Conservation (phyloP, 2,888 invertebrate genomes). For the Gisinianus flammeolus region DNA sequence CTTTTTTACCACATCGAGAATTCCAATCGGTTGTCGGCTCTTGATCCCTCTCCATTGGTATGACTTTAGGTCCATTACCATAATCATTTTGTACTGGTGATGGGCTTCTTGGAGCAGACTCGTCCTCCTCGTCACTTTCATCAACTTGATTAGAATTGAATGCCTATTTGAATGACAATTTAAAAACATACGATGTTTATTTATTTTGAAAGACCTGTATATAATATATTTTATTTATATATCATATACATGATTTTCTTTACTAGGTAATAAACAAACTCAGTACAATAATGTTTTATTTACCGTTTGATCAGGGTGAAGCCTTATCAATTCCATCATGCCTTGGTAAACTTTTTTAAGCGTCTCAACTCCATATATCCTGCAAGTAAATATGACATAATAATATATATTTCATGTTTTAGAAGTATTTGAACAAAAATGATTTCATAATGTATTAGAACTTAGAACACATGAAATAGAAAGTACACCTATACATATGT, state of each 20-base stretch:
- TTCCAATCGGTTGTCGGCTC: background rate
- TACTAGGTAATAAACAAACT: background rate
- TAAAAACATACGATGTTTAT: too few relatives aligned
- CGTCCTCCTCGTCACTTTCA: constrained; percentile 44
- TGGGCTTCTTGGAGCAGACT: constrained; percentile 51
- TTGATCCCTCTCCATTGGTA: constrained; percentile 22
- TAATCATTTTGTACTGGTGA: constrained; percentile 29
- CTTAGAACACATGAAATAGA: too few relatives aligned
- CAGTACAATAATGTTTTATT: background rate
- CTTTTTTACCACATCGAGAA: background rate
- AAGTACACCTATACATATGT: too few relatives aligned
- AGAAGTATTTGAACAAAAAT: background rate
- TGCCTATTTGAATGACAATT: constrained; percentile 27
- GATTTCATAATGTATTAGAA: too few relatives aligned
- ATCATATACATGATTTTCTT: constrained; percentile 1
- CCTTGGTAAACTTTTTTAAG: constrained; percentile 49
- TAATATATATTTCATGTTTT: background rate
- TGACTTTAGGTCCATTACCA: constrained; percentile 23
- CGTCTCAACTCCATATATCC: constrained; percentile 51
- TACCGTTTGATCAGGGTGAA: constrained; percentile 52
- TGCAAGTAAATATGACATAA: too few relatives aligned
- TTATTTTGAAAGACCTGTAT: too few relatives aligned
- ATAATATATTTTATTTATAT: too few relatives aligned
- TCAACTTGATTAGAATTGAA: constrained; percentile 27
- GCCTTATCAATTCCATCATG: constrained; percentile 55